Evolutionary conservation across 1,140 invertebrate genomes (phyloP), one percentile per base, ranked within the genome.

Genomic region (Semibalanus balanoides): DNA sequence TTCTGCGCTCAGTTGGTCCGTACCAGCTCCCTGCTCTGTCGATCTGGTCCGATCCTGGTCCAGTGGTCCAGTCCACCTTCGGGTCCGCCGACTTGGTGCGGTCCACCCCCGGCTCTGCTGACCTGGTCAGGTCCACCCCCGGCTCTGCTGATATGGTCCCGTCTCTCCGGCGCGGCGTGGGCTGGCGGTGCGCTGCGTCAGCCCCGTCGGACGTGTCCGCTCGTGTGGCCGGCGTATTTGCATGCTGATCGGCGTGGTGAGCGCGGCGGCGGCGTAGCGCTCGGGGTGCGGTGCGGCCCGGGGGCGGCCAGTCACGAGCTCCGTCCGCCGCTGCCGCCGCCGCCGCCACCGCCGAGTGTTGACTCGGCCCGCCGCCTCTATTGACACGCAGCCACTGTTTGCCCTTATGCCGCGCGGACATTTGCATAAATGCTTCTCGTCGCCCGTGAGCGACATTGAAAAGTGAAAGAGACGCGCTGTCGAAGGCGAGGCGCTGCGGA

Each of bases 311-410:
- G 51, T 40, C 35, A 40, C 35, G 35, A 40, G 35, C 35, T 40
- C 11, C 51, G 51, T n/a, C n/a, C n/a, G n/a, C n/a, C n/a, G n/a
- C n/a, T n/a, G n/a, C n/a, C n/a, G n/a, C n/a, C n/a, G n/a, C n/a
- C n/a, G n/a, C n/a, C n/a, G n/a, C n/a, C n/a, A n/a, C 51, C 51
- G 51, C 51, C 51, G 51, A 64, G 51, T 64, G 51, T 64, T 64
- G 51, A 64, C 51, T 64, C 51, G 11, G 51, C 51, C 51, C 51
- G 51, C 51, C 51, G 51, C 51, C 51, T 64, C 51, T 64, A 19
- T 64, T 64, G 51, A 64, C 51, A 14, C 51, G 51, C 51, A 14
- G 51, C 51, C 51, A 22, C 14, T 64, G 51, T 64, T 64, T 64
- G 51, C 51, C 51, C 51, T 64, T 64, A 64, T 64, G 51, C 51